Conservation (phyloP, 2,888 invertebrate genomes). For the Cheilosia urbana region DNA sequence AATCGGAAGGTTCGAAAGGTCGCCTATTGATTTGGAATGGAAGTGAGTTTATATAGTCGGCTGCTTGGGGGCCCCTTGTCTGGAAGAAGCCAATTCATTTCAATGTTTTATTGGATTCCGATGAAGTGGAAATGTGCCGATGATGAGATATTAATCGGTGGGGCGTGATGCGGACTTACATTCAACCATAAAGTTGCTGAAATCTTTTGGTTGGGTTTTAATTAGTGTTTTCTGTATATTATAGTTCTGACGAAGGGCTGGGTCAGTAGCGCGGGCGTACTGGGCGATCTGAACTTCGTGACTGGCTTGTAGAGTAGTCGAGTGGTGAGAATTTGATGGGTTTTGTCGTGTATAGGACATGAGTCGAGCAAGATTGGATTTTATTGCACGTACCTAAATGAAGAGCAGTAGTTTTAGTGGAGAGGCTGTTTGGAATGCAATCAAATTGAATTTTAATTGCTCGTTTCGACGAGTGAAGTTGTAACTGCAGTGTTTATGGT, state of each 20-base stretch:
- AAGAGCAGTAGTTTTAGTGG: too few species aligned
- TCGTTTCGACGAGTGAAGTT: too few species aligned
- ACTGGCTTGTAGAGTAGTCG: background rate
- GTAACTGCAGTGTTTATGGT: too few species aligned
- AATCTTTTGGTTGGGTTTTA: conserved; percentile 43
- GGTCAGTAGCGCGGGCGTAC: background rate
- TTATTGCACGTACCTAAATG: too few species aligned
- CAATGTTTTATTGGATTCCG: conserved; percentile 50
- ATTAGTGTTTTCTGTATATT: conserved; percentile 27
- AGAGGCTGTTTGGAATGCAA: too few species aligned
- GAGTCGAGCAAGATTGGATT: too few species aligned
- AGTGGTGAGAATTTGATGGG: too few species aligned
- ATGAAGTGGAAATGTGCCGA: conserved; percentile 41
- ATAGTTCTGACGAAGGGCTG: background rate
- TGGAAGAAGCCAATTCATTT: conserved; percentile 44
- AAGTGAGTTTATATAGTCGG: conserved; percentile 12
- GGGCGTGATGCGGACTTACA: conserved; percentile 58
- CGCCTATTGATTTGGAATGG: conserved; percentile 50
- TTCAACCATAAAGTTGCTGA: conserved; percentile 39
- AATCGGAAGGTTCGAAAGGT: conserved; percentile 54
- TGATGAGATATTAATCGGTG: conserved; percentile 71
- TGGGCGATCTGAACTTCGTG: background rate
- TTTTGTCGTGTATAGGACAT: too few species aligned
- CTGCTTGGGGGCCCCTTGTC: conserved; percentile 6
- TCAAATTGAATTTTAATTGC: too few species aligned